These are phyloP conservation scores for Dolichoris vasculosae DNA, from an alignment of 1,140 invertebrate genomes.

Conservation along the genomic window DNA sequence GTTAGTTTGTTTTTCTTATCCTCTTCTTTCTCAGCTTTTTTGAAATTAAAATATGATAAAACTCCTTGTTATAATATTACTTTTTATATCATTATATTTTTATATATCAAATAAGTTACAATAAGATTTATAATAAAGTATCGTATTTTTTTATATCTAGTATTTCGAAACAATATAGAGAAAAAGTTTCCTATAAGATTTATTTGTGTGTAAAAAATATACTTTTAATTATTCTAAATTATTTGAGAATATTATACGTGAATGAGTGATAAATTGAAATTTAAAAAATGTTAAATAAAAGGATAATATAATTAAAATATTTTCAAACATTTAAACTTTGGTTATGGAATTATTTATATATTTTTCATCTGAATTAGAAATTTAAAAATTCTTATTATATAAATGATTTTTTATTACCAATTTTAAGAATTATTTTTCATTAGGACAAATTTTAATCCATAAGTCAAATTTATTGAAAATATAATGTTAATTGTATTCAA, in stretches of 20 bases:
- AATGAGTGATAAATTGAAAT: background rate
- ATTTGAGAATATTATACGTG: background rate
- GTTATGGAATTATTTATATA: no score
- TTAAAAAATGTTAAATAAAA: no score
- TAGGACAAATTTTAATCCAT: no score
- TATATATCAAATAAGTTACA: background rate
- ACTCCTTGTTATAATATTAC: background rate
- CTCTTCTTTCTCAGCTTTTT: background rate
- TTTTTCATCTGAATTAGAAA: no score
- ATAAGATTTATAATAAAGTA: slow-evolving; percentile 10
- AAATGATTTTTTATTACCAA: no score
- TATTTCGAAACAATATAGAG: background rate
- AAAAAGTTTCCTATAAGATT: slow-evolving; percentile 8
- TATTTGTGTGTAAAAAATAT: background rate
- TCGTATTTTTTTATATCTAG: slow-evolving; percentile 7
- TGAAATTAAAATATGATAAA: background rate
- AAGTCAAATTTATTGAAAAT: no score
- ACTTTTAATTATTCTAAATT: slow-evolving; percentile 6
- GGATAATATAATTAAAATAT: no score
- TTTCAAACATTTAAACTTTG: no score
- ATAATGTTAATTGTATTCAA: no score
- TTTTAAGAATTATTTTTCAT: no score
- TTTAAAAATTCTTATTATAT: no score
- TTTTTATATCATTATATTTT: background rate
- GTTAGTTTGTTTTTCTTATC: background rate